Evolutionary conservation across 1,140 invertebrate species (phyloP), one percentile per base, ranked within the genome.

Genomic region (Ptiloglossa arizonensis): DNA sequence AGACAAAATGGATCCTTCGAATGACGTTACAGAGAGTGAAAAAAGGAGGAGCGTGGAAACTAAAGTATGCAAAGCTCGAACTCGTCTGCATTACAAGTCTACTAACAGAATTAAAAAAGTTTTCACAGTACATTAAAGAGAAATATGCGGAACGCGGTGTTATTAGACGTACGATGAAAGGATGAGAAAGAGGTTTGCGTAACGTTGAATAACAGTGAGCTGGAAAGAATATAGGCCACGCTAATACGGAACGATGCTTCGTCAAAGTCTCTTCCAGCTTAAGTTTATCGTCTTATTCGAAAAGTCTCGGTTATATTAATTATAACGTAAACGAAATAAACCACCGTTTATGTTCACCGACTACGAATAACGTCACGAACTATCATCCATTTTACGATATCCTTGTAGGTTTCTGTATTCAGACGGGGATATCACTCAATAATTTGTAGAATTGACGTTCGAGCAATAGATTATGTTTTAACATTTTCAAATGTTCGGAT

Each of bases 31-130:
- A 46, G 59, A 56, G 6, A 27, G 50, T 41, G 22, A 41, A 44
- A 19, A 32, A 2, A 24, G 11, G n/a, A 38, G 35, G 13, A 5
- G 17, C 3, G 5, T 5, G 6, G 41, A 24, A 19, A 22, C 41
- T 69, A 24, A 69, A 59, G 29, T 69, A 59, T 59, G 64, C 73
- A 22, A 35, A 56, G 54, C 52, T 59, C 19, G 35, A 35, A 44
- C 60, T 41, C 48, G 38, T 29, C 50, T 54, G 35, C 29, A 48
- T 68, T 68, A 75, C 52, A 68, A 38, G 15, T 44, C 15, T 41
- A 17, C 35, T 69, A 68, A 80, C 48, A n/a, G 67, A 54, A 56
- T 80, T 50, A 56, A 80, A 27, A 80, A 56, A 75, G 24, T 44
- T 82, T 75, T 17, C 64, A 29, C 52, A 2, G 64, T 75, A 22